phyloP scores from a whole-genome alignment of 2,113 vertebrate genomes.

The Orycteropus afer region DNA sequence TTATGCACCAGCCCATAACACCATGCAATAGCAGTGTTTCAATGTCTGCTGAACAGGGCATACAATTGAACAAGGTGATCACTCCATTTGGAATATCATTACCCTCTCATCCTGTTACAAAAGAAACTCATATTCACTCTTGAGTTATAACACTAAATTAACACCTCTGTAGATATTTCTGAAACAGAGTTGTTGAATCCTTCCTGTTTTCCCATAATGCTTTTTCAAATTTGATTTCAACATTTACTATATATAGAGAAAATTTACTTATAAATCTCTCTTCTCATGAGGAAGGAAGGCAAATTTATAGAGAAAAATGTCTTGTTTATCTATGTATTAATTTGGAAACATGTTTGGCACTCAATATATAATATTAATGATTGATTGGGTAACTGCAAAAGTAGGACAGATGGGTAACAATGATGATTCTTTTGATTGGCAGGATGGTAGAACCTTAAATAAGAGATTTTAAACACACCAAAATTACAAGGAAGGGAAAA shows the following conservation, averaged over 20 bases:
- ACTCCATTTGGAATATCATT: not conserved
- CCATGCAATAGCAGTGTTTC: not conserved
- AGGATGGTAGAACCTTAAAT: constrained; percentile 20
- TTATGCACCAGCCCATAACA: not conserved
- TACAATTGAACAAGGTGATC: not conserved
- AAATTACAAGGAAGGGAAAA: constrained; percentile 6
- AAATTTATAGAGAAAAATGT: not conserved
- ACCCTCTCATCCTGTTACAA: not conserved
- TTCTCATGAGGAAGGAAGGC: not conserved
- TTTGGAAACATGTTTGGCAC: constrained; percentile 19
- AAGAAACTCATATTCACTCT: not conserved
- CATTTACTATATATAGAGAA: not conserved
- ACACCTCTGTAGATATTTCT: not conserved
- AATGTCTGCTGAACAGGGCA: not conserved
- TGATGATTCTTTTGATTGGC: constrained; percentile 42
- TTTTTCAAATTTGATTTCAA: not conserved
- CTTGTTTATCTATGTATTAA: not conserved
- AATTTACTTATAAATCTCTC: not conserved
- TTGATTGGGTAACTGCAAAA: not conserved
- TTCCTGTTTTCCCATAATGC: not conserved
- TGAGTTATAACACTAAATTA: not conserved
- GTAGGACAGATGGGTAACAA: constrained; percentile 26
- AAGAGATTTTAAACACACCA: constrained; percentile 17
- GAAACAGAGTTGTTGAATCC: not conserved
- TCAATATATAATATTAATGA: not conserved